phyloP scores from a whole-genome alignment of 2,113 vertebrate species.

The Cynopterus brachyotis region DNA sequence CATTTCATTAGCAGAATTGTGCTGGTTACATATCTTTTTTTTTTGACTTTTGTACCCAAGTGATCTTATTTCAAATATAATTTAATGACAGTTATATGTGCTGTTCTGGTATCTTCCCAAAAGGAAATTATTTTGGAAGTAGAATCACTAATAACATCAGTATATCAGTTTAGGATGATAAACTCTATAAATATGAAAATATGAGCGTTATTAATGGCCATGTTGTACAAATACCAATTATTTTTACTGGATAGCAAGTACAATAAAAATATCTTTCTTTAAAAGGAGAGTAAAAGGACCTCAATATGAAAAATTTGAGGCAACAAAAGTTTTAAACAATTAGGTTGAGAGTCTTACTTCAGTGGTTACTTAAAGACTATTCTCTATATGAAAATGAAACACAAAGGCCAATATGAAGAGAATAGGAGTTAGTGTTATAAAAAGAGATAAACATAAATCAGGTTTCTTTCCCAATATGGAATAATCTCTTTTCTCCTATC shows the following conservation, averaged over 20 bases:
- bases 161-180: slow-evolving; percentile 52
- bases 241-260: slow-evolving; percentile 3
- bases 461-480: neutral
- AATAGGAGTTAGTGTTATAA: neutral
- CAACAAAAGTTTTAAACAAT: slow-evolving; percentile 23
- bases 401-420: neutral
- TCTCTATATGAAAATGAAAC: neutral
- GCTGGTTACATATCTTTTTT: slow-evolving; percentile 35
- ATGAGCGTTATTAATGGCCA: neutral
- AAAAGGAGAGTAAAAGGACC: neutral
- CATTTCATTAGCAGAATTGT: slow-evolving; percentile 8
- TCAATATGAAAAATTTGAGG: slow-evolving; percentile 17
- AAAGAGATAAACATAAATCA: neutral
- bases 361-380: neutral
- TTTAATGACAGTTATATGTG: neutral
- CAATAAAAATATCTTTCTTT: neutral
- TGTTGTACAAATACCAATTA: neutral
- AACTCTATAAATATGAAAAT: slow-evolving; percentile 41
- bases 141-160: slow-evolving; percentile 52
- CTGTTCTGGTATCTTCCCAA: slow-evolving; percentile 27
- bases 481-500: neutral
- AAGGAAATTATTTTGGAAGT: slow-evolving; percentile 56
- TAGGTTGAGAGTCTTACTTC: neutral
- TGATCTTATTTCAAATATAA: slow-evolving; percentile 9
- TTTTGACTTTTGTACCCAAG: slow-evolving; percentile 58